Percentiles rank a stretch among this genome's conserved stretches.
Evolutionary conservation across 2,113 vertebrate species (phyloP).

Genomic region (Tachuris rubrigastra): DNA sequence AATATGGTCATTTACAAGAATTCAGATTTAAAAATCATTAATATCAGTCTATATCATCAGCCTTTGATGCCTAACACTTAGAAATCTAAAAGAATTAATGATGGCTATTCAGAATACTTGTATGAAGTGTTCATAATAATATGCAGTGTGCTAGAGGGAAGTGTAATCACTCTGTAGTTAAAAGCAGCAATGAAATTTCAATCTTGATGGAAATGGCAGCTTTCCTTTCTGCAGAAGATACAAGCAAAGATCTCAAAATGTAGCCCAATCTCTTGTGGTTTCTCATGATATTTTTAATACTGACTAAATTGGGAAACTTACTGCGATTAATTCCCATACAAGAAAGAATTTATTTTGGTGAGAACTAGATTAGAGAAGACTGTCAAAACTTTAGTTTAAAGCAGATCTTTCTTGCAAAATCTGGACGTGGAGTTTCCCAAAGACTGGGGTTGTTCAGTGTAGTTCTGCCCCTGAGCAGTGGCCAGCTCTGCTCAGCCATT

Average conservation of each 20-base stretch:
- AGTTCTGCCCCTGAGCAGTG: not conserved
- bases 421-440: not conserved
- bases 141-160: not conserved
- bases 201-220: not conserved
- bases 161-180: constrained; percentile 15
- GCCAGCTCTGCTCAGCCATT: not conserved
- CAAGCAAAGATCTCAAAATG: not conserved
- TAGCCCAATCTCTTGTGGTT: not conserved
- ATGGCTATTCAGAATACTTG: not conserved
- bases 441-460: rapidly evolving
- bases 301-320: not conserved
- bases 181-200: constrained; percentile 8
- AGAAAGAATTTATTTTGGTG: not conserved
- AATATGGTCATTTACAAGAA: not conserved
- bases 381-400: not conserved
- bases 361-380: not conserved
- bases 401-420: not conserved
- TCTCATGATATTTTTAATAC: constrained; percentile 16
- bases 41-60: not conserved
- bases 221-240: not conserved
- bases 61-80: not conserved
- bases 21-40: not conserved
- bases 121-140: not conserved
- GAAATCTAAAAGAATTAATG: constrained; percentile 32
- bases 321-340: not conserved